Conservation (phyloP, 2,113 vertebrate species). For the Beaufortia kweichowensis region DNA sequence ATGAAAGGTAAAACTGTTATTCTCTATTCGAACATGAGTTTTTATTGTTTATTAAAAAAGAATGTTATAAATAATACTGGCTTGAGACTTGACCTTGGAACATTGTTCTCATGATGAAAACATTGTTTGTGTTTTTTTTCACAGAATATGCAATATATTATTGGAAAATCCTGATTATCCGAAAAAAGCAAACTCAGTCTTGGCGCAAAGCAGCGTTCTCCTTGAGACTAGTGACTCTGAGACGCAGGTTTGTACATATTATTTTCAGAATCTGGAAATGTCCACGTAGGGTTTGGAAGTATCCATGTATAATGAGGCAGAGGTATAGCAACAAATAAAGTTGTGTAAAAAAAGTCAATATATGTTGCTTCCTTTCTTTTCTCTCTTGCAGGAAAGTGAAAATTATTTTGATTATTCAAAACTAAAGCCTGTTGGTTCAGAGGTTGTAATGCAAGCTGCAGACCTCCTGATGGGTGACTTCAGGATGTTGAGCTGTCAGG, state of each 20-base stretch:
- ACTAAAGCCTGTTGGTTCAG: slow-evolving; percentile 79
- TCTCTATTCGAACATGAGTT: no score
- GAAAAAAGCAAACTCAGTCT: slow-evolving; percentile 80
- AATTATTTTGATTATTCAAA: slow-evolving; percentile 90
- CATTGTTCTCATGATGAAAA: not conserved
- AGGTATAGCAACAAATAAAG: not conserved
- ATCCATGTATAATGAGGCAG: not conserved
- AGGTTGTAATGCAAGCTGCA: slow-evolving; percentile 86
- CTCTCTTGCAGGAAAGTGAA: slow-evolving; percentile 74
- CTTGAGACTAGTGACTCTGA: slow-evolving; percentile 85
- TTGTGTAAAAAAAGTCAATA: no score
- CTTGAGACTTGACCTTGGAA: not conserved
- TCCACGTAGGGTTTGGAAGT: no score
- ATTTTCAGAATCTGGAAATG: not conserved
- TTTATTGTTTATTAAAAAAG: not conserved
- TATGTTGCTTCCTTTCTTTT: not conserved
- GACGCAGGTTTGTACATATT: slow-evolving; percentile 61
- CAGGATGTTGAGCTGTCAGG: slow-evolving; percentile 94
- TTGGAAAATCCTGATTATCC: slow-evolving; percentile 93
- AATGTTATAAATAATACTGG: not conserved
- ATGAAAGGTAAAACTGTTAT: no score
- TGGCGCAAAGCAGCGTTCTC: slow-evolving; percentile 87
- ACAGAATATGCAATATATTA: slow-evolving; percentile 93
- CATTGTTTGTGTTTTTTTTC: slow-evolving; percentile 47
- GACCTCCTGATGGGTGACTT: slow-evolving; percentile 97